Evolutionary conservation across 2,888 invertebrate species (phyloP), one percentile per base, ranked within the genome.

Genomic region (Cosmia pyralina): DNA sequence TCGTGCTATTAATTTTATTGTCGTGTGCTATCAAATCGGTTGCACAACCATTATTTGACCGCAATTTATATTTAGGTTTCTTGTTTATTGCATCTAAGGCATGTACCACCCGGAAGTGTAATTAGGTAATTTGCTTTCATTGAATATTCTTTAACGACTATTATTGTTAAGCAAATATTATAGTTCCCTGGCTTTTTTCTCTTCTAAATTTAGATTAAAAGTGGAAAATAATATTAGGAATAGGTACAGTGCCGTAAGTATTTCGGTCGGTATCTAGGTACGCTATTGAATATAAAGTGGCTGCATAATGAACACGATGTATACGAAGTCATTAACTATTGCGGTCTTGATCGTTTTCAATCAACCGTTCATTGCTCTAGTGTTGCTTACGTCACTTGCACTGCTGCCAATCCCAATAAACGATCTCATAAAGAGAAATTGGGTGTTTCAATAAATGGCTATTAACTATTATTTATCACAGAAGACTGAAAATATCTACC

Each of bases 1-100:
- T 92, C 89, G 82, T 89, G 80, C 88, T 83, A 92, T 90, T 91
- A 91, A 92, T 92, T 82, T 82, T 79, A 85, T 57, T 88, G 88
- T 88, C 86, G 84, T 87, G 82, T 88, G 82, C 85, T 87, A 90
- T 89, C 84, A 82, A 86, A 89, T 88, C 69, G 81, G 85, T 89
- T 87, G 69, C 82, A 70, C 83, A 87, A 83, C 66, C 59, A 19
- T 84, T 78, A 86, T 86, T 81, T 77, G 68, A 66, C 78, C 76
- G 69, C 72, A 83, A 76, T 82, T 81, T 83, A 83, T 83, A 82
- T 86, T 84, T 84, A 82, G 80, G 75, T 84, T 81, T 83, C 75
- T 83, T 79, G 87, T 86, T 81, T 79, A 75, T 83, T 69, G 75
- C 63, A 59, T 72, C 19, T 69, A 46, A 63, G 63, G 58, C 65